A percentile compares a stretch with the other conserved stretches of the same genome.
These are phyloP conservation scores for Enteromius paludinosus DNA, from an alignment of 2,797 vertebrate species.

Conservation along the genomic window DNA sequence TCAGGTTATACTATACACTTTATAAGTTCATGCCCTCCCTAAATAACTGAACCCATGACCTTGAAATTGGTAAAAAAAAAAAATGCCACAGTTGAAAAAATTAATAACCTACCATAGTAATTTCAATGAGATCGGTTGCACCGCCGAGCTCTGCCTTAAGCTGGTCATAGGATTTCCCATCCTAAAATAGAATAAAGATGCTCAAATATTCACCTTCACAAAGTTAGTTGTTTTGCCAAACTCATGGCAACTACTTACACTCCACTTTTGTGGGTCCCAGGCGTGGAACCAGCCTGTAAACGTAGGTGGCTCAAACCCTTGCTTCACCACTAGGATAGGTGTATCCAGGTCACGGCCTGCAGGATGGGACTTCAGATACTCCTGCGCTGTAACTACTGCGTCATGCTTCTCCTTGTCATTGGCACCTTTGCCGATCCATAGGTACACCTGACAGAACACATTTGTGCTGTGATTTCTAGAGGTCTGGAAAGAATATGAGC, in stretches of 20 bases:
- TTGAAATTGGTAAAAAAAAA: neutral
- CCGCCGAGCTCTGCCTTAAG: constrained; percentile 79
- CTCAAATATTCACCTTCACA: neutral
- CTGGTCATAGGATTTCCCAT: constrained; percentile 80
- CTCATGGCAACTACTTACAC: constrained; percentile 69
- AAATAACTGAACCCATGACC: neutral
- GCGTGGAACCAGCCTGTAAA: constrained; percentile 90
- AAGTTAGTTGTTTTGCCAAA: neutral
- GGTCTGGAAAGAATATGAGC: neutral
- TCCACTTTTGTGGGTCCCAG: constrained; percentile 86
- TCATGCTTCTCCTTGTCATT: constrained; percentile 80
- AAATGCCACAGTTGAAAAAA: neutral
- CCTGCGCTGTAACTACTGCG: constrained; percentile 75
- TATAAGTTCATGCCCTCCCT: neutral
- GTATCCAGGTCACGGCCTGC: constrained; percentile 77
- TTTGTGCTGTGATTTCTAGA: neutral
- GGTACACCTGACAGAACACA: constrained; percentile 75
- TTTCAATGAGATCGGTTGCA: constrained; percentile 67
- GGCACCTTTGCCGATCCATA: constrained; percentile 84
- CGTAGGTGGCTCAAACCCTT: constrained; percentile 84
- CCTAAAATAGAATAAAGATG: constrained; percentile 66
- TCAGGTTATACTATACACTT: neutral
- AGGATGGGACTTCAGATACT: constrained; percentile 83
- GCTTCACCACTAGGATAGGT: constrained; percentile 85
- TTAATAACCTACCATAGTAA: constrained; percentile 76